Evolutionary conservation across 2,888 invertebrate species (phyloP).

Genomic region (Danaus chrysippus): DNA sequence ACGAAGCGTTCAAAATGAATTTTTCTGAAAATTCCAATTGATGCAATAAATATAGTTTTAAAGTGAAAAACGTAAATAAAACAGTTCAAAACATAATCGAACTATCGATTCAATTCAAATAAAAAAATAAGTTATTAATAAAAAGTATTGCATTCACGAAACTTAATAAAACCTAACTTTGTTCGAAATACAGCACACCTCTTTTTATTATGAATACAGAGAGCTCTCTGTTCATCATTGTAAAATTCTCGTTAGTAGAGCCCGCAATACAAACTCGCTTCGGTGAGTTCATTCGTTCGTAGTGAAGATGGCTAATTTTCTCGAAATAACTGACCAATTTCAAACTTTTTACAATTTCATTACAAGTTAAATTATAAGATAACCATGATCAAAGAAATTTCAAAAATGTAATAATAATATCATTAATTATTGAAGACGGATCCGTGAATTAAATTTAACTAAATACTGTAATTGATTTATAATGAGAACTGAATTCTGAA

Average conservation of each 20-base stretch:
- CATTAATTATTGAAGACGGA: too few species aligned
- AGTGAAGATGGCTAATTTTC: slow-evolving; percentile 50
- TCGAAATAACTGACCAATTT: slow-evolving; percentile 48
- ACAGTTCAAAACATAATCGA: too few species aligned
- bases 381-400: too few species aligned
- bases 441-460: too few species aligned
- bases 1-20: too few species aligned
- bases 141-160: slow-evolving; percentile 28
- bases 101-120: background rate
- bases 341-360: slow-evolving; percentile 25
- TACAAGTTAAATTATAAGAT: too few species aligned
- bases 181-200: slow-evolving; percentile 31
- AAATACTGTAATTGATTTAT: too few species aligned
- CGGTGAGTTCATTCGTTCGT: slow-evolving; percentile 56
- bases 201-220: slow-evolving; percentile 48
- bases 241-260: slow-evolving; percentile 61
- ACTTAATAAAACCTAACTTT: slow-evolving; percentile 10
- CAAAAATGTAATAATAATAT: too few species aligned
- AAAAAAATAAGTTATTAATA: slow-evolving; percentile 28
- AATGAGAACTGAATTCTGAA: too few species aligned
- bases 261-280: slow-evolving; percentile 69
- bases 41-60: too few species aligned
- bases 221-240: slow-evolving; percentile 59
- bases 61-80: too few species aligned
- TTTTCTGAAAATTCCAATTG: too few species aligned